Evolutionary conservation across 2,113 vertebrate genomes (phyloP).

Genomic region (Oceanites oceanicus): DNA sequence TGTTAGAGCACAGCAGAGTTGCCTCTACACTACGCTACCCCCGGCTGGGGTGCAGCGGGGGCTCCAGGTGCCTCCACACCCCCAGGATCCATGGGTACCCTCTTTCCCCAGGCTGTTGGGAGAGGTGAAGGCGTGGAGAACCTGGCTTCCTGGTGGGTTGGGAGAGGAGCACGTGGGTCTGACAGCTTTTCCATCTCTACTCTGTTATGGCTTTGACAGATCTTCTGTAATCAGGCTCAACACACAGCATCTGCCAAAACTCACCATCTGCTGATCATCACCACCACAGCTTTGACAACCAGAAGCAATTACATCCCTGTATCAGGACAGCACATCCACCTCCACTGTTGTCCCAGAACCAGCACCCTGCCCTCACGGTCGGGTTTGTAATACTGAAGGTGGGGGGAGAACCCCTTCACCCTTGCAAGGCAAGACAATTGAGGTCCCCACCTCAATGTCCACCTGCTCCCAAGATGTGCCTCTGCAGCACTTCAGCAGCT

Average conservation of each 20-base stretch:
- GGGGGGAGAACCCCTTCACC: not conserved
- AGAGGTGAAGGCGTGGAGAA: not conserved
- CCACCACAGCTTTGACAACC: not conserved
- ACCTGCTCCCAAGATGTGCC: not conserved
- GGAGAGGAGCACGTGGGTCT: accelerated
- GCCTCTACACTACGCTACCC: accelerated
- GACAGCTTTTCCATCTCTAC: not conserved
- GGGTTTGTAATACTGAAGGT: accelerated
- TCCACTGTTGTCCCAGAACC: accelerated
- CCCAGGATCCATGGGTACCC: accelerated
- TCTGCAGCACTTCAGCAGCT: not conserved
- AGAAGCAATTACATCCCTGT: accelerated
- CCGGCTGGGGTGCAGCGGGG: accelerated
- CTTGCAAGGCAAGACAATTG: not conserved
- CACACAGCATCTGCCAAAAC: accelerated
- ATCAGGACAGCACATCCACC: not conserved
- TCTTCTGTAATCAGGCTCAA: not conserved
- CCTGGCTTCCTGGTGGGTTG: accelerated
- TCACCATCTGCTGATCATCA: not conserved
- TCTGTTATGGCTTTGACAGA: accelerated
- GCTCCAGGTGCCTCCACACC: accelerated
- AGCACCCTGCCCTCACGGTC: not conserved
- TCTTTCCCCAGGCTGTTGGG: too few relatives aligned
- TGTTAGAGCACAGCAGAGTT: not conserved
- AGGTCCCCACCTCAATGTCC: accelerated